These are phyloP conservation scores for Cheilosia pagana DNA, from an alignment of 2,888 invertebrate genomes.

Conservation along the genomic window DNA sequence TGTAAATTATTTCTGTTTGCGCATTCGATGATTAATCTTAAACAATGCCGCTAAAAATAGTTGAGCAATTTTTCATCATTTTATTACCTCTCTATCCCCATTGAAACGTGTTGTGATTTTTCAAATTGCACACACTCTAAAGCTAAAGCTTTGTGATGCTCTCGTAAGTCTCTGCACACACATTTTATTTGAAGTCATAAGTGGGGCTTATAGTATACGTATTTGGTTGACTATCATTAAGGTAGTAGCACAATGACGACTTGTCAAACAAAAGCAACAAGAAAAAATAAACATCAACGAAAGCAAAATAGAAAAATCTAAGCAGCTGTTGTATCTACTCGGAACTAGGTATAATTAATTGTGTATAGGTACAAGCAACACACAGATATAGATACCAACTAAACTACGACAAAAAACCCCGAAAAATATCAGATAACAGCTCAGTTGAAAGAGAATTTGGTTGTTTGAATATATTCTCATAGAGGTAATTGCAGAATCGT, in stretches of 20 bases:
- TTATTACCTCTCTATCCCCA: neutral
- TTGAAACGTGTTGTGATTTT: constrained; percentile 20
- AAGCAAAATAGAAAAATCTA: constrained; percentile 3
- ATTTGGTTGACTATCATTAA: neutral
- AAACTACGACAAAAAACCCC: neutral
- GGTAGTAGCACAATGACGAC: neutral
- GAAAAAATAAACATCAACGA: constrained; percentile 22
- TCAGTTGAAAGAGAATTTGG: neutral
- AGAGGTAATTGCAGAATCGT: neutral
- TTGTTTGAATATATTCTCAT: neutral
- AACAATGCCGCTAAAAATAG: constrained; percentile 39
- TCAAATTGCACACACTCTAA: neutral
- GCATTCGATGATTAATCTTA: constrained; percentile 20
- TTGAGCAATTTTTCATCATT: neutral
- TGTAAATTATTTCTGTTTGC: constrained; percentile 6
- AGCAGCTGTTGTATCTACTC: constrained; percentile 19
- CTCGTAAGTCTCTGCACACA: too few relatives aligned
- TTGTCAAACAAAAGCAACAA: neutral
- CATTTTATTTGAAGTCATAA: neutral
- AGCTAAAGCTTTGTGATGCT: neutral
- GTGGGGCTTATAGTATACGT: neutral
- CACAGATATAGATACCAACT: neutral
- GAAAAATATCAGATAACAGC: neutral
- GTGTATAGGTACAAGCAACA: constrained; percentile 17
- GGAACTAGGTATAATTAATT: neutral